Base-by-base conservation (phyloP, 53 echinoderm and acorn worm genomes). In the Holothuria scabra region DNA sequence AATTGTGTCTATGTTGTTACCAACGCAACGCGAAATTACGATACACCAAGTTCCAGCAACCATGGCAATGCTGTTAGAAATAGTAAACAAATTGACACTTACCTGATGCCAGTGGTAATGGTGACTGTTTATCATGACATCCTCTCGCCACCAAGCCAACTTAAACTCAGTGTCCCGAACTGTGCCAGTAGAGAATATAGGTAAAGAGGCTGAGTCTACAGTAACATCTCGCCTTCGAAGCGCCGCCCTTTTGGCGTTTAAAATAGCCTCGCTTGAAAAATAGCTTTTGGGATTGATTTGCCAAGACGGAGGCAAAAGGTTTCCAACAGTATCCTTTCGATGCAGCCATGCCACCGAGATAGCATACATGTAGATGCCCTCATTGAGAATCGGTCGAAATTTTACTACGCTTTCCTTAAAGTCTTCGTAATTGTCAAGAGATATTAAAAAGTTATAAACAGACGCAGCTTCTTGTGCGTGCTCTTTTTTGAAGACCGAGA, bases 61-160 rank as follows among this genome's bases (percentile, higher is more conserved):
- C 41, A 41, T 41, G 41, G 41, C 41, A 41, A 41, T 10, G 8
- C 7, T 41, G 41, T 41, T 10, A 3, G 0, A 41, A 16, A 52
- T 4, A 52, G 18, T 16, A 3, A 52, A 52, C 1, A 37, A 6
- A 71, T 19, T 33, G 14, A 24, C 20, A 23, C 20, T 52, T 82
- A 86, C 87, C 87, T 83, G 83, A 35, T 90, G 90, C 86, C 86
- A 90, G 67, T 86, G 86, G 46, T n/a, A 75, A 46, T 90, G 90
- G 58, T 90, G 90, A 66, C 46, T 49, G 35, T 86, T 86, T 13
- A 90, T 58, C 57, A 61, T 67, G 65, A 70, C 44, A 44, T 90
- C 90, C 22, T 90, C 84, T 59, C 90, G 83, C 86, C 86, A 90
- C 86, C 86, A 90, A 13, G 86, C 57, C 16, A 90, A 29, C 84